Evolutionary conservation across 2,113 vertebrate genomes (phyloP).

Genomic region (Shinisaurus crocodilurus): DNA sequence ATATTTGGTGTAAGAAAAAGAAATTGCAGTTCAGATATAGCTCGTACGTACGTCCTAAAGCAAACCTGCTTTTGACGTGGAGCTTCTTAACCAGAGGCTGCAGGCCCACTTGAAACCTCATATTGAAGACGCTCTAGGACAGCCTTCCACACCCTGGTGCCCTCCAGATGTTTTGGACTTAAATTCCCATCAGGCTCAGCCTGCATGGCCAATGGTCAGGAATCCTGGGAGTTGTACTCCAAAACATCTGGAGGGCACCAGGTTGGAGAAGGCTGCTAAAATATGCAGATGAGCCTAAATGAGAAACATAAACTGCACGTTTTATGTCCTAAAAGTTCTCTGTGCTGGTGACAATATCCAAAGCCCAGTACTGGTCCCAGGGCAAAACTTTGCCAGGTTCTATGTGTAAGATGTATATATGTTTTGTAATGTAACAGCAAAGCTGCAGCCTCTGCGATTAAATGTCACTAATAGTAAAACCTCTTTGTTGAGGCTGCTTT

Average conservation of each 20-base stretch:
- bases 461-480: neutral
- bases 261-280: no score
- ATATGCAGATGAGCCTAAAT: neutral
- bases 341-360: neutral
- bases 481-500: neutral
- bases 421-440: fast-evolving
- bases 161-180: no score
- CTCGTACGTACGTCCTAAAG: neutral
- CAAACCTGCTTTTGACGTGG: neutral
- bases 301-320: fast-evolving
- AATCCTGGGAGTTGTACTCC: no score
- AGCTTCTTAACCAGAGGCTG: neutral
- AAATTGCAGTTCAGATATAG: neutral
- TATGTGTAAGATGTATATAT: neutral
- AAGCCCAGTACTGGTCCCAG: neutral
- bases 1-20: neutral
- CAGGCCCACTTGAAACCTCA: neutral
- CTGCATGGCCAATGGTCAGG: no score
- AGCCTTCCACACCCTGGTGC: no score
- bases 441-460: slow-evolving; percentile 10
- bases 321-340: neutral
- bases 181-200: no score
- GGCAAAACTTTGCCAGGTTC: neutral
- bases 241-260: no score
- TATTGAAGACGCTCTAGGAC: neutral